Evolutionary conservation across 2,113 vertebrate genomes (phyloP).

Genomic region (Dicerorhinus sumatrensis): DNA sequence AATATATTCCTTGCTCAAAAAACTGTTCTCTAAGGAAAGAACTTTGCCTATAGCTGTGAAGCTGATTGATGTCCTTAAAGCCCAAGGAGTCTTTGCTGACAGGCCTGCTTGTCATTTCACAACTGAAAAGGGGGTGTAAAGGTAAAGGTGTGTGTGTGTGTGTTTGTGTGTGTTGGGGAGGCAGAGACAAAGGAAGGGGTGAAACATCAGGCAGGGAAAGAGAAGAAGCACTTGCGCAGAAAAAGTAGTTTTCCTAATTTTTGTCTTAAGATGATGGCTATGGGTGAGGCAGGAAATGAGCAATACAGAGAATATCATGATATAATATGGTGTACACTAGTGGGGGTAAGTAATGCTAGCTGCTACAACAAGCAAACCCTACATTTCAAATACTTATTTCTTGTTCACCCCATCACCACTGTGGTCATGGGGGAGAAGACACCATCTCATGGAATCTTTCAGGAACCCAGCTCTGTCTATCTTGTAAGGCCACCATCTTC

Average conservation of each 20-base stretch:
- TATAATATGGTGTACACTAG: background rate
- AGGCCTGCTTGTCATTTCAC: background rate
- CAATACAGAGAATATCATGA: background rate
- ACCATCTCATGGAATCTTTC: background rate
- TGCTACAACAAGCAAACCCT: background rate
- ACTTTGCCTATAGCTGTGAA: slow-evolving; percentile 35
- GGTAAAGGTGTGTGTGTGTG: background rate
- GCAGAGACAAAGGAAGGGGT: background rate
- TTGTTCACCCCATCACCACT: background rate
- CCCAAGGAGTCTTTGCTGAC: background rate
- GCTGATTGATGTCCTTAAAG: slow-evolving; percentile 2
- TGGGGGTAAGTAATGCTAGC: background rate
- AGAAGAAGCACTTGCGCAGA: background rate
- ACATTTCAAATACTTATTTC: background rate
- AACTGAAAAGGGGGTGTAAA: background rate
- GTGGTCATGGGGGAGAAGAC: background rate
- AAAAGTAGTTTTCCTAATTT: background rate
- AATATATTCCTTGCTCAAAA: background rate
- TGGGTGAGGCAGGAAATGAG: background rate
- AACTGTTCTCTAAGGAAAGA: slow-evolving; percentile 10
- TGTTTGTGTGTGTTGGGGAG: background rate
- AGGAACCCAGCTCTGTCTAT: background rate
- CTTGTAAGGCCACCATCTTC: background rate
- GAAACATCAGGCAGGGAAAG: background rate
- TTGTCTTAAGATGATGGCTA: background rate